A percentile compares a stretch with the other conserved stretches of the same genome.
Conservation (phyloP, 2,888 invertebrate genomes). For the Drosophila testacea region DNA sequence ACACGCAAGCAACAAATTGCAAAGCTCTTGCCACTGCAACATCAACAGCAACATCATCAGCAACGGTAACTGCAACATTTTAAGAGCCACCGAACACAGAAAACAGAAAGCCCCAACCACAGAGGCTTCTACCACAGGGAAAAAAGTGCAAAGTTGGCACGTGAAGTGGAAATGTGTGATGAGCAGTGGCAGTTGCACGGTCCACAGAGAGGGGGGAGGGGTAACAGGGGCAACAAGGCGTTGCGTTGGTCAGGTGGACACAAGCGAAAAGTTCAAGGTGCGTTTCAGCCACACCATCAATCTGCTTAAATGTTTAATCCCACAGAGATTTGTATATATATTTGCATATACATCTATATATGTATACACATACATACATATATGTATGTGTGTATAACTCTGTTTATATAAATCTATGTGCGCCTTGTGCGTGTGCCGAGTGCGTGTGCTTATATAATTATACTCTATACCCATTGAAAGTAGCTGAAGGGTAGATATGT, state of each 20-base stretch:
- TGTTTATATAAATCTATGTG: constrained; percentile 21
- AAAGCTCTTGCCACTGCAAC: constrained; percentile 23
- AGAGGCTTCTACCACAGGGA: constrained; percentile 37
- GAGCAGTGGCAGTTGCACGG: constrained; percentile 24
- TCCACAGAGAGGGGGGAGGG: not conserved
- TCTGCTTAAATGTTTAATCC: constrained; percentile 80
- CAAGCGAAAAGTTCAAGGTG: constrained; percentile 70
- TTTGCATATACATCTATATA: constrained; percentile 32
- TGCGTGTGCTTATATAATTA: constrained; percentile 36
- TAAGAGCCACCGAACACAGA: constrained; percentile 24
- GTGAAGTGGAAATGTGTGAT: constrained; percentile 47
- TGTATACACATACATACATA: not conserved
- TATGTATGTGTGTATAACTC: not conserved
- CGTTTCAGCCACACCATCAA: constrained; percentile 65
- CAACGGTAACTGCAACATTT: constrained; percentile 27
- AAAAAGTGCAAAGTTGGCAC: constrained; percentile 48
- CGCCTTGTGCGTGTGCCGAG: constrained; percentile 24
- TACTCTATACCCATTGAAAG: not conserved
- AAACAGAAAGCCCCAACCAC: constrained; percentile 25
- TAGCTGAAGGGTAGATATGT: not conserved
- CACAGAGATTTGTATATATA: constrained; percentile 64
- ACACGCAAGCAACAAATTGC: constrained; percentile 45
- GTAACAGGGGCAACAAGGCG: not conserved
- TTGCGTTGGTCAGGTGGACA: constrained; percentile 4
- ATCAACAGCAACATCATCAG: not conserved